phyloP scores from a whole-genome alignment of 2,888 invertebrate species.

The Tenthredo distinguenda region DNA sequence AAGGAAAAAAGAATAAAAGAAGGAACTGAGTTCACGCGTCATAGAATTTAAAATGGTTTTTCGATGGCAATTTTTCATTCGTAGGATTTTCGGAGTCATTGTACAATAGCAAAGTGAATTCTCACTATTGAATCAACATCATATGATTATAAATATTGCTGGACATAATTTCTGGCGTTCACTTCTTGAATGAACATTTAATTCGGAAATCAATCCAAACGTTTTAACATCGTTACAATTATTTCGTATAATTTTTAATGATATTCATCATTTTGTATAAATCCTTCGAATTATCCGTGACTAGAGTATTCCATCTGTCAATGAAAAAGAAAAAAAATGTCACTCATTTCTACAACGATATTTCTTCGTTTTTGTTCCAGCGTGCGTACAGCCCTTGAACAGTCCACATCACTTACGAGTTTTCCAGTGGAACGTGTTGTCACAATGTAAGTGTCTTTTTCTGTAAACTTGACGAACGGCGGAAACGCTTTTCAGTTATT shows the following conservation, averaged over 20 bases:
- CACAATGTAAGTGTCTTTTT: conserved; percentile 81
- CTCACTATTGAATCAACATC: no score
- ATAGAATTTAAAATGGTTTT: not conserved
- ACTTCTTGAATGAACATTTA: no score
- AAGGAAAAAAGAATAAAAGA: not conserved
- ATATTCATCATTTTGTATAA: no score
- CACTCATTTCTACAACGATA: not conserved
- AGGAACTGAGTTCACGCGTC: not conserved
- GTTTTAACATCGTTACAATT: no score
- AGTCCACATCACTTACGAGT: conserved; percentile 80
- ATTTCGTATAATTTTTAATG: no score
- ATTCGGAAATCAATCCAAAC: no score
- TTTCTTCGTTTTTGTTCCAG: conserved; percentile 66
- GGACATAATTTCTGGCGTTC: no score
- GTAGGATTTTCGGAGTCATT: not conserved
- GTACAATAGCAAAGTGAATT: not conserved
- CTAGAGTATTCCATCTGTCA: not conserved
- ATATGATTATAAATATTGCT: no score
- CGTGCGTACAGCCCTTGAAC: conserved; percentile 78
- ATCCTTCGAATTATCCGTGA: not conserved
- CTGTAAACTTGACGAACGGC: not conserved
- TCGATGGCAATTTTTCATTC: not conserved
- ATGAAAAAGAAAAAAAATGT: not conserved
- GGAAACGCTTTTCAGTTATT: not conserved
- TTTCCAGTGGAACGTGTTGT: conserved; percentile 86